These are phyloP conservation scores for Thelaira solivaga DNA, from an alignment of 2,888 invertebrate genomes.

Conservation along the genomic window DNA sequence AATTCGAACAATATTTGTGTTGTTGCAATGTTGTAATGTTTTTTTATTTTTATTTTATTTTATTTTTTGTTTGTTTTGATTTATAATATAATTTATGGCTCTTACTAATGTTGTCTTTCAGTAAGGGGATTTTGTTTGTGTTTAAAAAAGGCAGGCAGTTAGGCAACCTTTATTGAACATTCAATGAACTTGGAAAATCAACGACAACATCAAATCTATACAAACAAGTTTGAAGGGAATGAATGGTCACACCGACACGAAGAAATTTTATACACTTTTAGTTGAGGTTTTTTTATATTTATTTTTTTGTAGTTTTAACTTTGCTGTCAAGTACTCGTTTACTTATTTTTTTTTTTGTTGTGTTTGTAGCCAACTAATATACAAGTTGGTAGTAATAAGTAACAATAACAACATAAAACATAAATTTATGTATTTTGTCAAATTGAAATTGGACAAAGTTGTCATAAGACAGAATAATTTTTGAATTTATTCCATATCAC, in stretches of 20 bases:
- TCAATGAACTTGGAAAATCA: constrained; percentile 30
- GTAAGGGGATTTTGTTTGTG: not conserved
- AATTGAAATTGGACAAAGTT: constrained; percentile 67
- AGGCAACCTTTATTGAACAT: constrained; percentile 11
- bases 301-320: not conserved
- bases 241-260: not conserved
- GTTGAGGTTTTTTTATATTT: not conserved
- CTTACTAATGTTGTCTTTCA: not conserved
- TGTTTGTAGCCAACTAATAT: constrained; percentile 13
- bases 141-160: too few relatives aligned
- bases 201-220: not conserved
- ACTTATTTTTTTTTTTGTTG: too few relatives aligned
- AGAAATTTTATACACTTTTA: constrained; percentile 34
- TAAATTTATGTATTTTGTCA: constrained; percentile 68
- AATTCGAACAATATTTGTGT: constrained; percentile 17
- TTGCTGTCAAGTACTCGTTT: constrained; percentile 36
- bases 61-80: not conserved
- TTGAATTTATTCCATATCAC: not conserved
- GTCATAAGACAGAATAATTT: constrained; percentile 62
- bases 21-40: constrained; percentile 7
- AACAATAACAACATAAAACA: constrained; percentile 62
- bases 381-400: constrained; percentile 39
- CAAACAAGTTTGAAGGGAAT: constrained; percentile 14
- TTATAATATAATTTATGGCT: constrained; percentile 35
- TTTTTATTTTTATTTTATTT: not conserved